Conservation (phyloP, 2,797 vertebrate species). For the Manis pentadactyla region DNA sequence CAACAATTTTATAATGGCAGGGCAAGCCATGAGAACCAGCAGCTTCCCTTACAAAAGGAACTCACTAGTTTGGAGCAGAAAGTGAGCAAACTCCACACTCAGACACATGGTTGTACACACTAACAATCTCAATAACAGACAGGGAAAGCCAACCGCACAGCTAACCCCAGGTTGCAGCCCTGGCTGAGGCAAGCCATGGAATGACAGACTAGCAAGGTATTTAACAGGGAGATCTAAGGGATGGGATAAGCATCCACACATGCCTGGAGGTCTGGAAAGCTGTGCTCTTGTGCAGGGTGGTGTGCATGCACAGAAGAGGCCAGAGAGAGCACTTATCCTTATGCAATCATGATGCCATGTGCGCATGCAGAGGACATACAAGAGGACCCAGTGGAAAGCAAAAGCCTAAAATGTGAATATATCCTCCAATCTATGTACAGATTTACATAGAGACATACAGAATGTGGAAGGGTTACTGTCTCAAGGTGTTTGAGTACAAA, state of each 20-base stretch:
- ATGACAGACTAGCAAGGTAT: background rate
- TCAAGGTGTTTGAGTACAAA: background rate
- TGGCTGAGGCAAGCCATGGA: background rate
- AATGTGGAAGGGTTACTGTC: background rate
- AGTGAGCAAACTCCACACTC: background rate
- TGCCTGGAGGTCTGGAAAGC: background rate
- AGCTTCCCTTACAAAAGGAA: fast-evolving
- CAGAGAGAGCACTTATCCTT: background rate
- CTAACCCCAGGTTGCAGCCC: background rate
- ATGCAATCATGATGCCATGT: background rate
- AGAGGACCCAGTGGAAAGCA: background rate
- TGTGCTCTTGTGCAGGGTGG: too few species aligned
- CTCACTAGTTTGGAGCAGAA: background rate
- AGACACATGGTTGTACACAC: background rate
- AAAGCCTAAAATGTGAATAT: background rate
- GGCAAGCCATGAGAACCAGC: background rate
- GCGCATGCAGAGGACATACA: background rate
- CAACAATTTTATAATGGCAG: background rate
- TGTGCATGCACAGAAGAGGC: background rate
- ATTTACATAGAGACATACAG: background rate
- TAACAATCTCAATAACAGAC: background rate
- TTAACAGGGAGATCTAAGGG: background rate
- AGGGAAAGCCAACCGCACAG: background rate
- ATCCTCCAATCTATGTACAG: background rate
- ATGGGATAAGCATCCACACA: background rate